Percentiles rank a stretch among this genome's conserved stretches.
Evolutionary conservation across 2,888 invertebrate species (phyloP).

Genomic region (Drosophila subsilvestris): DNA sequence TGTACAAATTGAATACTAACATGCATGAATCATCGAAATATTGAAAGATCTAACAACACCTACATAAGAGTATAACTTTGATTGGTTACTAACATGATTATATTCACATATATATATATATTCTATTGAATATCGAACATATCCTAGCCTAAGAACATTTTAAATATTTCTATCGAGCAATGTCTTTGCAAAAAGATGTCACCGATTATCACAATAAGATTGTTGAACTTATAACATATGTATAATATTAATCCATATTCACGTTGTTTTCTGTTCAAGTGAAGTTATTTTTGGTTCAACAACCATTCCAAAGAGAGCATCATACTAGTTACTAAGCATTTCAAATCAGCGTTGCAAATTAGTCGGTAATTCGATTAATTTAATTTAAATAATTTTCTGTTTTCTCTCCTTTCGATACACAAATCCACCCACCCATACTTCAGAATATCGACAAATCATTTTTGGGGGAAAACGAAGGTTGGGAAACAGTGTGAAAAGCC

Average conservation of each 20-base stretch:
- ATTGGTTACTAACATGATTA: not conserved
- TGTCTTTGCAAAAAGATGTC: no score
- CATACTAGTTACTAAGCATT: not conserved
- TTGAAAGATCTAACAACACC: not conserved
- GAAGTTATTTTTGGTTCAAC: no score
- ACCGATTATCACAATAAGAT: no score
- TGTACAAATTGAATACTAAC: slow-evolving; percentile 14
- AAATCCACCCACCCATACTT: not conserved
- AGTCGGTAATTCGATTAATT: not conserved
- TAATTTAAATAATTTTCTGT: not conserved
- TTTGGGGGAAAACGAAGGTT: not conserved
- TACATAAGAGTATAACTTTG: not conserved
- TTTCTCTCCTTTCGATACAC: not conserved
- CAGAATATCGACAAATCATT: slow-evolving; percentile 14
- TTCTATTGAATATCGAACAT: not conserved
- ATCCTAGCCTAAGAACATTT: no score
- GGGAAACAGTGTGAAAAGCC: slow-evolving; percentile 15
- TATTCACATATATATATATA: not conserved
- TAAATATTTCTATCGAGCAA: not conserved
- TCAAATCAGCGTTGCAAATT: not conserved
- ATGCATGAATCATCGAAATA: slow-evolving; percentile 28
- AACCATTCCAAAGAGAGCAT: not conserved
- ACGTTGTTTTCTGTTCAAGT: no score
- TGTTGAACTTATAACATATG: no score
- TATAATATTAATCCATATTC: no score